Base-by-base conservation (phyloP, 1,140 invertebrate genomes). In the Drosophila azteca region DNA sequence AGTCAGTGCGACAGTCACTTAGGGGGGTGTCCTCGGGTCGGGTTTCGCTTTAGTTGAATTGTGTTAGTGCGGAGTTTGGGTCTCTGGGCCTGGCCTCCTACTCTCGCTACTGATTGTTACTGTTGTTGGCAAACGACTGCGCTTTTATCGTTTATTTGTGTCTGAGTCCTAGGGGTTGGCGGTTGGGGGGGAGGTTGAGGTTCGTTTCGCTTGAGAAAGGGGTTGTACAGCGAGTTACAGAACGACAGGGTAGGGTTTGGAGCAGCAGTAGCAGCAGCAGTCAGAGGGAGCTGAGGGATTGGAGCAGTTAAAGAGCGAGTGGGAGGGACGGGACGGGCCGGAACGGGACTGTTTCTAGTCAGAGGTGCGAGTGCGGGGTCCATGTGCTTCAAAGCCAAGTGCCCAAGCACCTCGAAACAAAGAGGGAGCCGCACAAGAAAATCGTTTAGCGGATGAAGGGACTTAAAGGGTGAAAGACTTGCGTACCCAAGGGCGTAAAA, bases 131-230 rank as follows among this genome's bases (percentile, higher is more conserved):
- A 78, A 75, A 82, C 78, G 81, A 78, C 83, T 87, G 82, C 71
- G 83, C 82, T 87, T 87, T 87, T 87, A 88, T 88, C 82, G 83
- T 87, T 87, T 85, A 85, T 87, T 85, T 85, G 78, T 72, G 78
- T 78, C 76, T 67, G 78, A 67, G 53, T 52, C 41, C 35, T 13
- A 29, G 62, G 59, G 60, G 46, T 64, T 57, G 55, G 31, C 11
- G 35, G 35, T 26, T 24, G 22, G 22, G 22, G 22, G 22, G 22
- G 22, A 24, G 22, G 24, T 39, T 39, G 35, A 60, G 65, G 60
- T 75, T 69, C 54, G 59, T 64, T 68, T 64, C 70, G 71, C 55
- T 20, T 13, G 39, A 24, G 51, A 39, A 54, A 22, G 62, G 59
- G 60, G 54, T 64, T 57, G 51, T 22, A 15, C 39, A 13, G 35